A percentile compares a stretch with the other conserved stretches of the same genome.
Evolutionary conservation across 2,888 invertebrate genomes (phyloP).

Genomic region (Galeopsomyia nigrocyanea): DNA sequence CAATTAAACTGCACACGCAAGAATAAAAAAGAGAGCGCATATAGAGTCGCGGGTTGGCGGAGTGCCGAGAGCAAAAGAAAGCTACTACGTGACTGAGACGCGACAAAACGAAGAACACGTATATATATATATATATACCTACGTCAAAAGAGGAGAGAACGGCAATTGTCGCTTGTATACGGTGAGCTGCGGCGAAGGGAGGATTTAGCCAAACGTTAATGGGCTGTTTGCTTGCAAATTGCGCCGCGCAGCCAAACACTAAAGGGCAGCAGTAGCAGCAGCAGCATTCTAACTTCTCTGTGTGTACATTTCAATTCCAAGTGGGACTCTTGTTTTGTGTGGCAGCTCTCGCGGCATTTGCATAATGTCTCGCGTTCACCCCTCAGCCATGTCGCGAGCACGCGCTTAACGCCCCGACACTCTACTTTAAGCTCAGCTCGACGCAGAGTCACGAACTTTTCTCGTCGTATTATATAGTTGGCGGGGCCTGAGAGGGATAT

Average conservation of each 20-base stretch:
- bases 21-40: no score
- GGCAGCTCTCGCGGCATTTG: constrained; percentile 1
- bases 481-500: no score
- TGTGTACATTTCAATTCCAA: constrained; percentile 56
- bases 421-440: constrained; percentile 9
- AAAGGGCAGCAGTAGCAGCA: constrained; percentile 57
- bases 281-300: constrained; percentile 58
- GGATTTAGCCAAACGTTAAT: constrained; percentile 49
- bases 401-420: constrained; percentile 13
- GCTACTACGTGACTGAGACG: no score
- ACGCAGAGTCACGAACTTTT: constrained; percentile 13
- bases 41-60: no score
- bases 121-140: no score
- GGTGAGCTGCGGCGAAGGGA: neutral
- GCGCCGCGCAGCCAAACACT: constrained; percentile 52
- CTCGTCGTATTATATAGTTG: neutral
- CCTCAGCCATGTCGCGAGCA: neutral
- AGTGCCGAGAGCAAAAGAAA: no score
- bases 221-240: constrained; percentile 65
- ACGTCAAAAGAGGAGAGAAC: neutral
- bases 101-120: constrained; percentile 1
- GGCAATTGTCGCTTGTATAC: neutral
- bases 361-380: constrained; percentile 12
- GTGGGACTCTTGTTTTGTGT: constrained; percentile 46
- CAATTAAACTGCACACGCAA: no score